Evolutionary conservation across 35 echinoderm and acorn worm genomes (phyloP).

Genomic region (Patiria miniata): DNA sequence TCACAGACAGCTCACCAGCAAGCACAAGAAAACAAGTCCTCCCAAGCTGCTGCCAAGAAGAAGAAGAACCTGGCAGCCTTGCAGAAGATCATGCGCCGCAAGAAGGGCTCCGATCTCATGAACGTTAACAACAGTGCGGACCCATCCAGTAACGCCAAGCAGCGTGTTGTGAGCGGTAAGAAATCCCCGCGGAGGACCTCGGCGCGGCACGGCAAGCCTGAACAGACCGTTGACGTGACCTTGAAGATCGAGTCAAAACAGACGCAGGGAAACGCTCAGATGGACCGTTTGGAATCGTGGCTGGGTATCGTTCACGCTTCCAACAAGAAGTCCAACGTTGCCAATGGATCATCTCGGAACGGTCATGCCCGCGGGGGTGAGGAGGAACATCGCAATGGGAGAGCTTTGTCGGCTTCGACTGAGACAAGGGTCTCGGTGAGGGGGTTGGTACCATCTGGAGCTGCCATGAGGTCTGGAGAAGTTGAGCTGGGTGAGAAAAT

Average conservation of each 20-base stretch:
- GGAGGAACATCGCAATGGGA: constrained; percentile 41
- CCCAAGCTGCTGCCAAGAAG: constrained; percentile 42
- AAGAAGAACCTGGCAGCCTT: constrained; percentile 18
- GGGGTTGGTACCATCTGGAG: constrained; percentile 53
- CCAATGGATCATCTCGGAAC: neutral
- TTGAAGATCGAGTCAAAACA: constrained; percentile 29
- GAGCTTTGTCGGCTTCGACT: neutral
- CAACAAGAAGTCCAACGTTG: neutral
- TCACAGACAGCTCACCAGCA: constrained; percentile 2
- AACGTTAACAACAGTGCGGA: constrained; percentile 17
- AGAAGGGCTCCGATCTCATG: constrained; percentile 35
- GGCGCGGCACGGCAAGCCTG: neutral
- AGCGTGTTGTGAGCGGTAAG: neutral
- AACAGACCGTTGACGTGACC: constrained; percentile 40
- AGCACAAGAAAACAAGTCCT: constrained; percentile 13
- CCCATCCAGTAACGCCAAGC: neutral
- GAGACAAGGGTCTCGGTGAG: constrained; percentile 36
- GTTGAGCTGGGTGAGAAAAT: constrained; percentile 66
- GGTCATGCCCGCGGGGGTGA: neutral
- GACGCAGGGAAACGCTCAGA: neutral
- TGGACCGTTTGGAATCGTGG: constrained; percentile 39
- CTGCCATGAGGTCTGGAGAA: constrained; percentile 72
- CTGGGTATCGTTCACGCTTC: constrained; percentile 58
- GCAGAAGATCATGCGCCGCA: neutral
- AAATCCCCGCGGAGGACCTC: constrained; percentile 18